Conservation (phyloP, 2,888 invertebrate genomes). For the Oscheius sp. region DNA sequence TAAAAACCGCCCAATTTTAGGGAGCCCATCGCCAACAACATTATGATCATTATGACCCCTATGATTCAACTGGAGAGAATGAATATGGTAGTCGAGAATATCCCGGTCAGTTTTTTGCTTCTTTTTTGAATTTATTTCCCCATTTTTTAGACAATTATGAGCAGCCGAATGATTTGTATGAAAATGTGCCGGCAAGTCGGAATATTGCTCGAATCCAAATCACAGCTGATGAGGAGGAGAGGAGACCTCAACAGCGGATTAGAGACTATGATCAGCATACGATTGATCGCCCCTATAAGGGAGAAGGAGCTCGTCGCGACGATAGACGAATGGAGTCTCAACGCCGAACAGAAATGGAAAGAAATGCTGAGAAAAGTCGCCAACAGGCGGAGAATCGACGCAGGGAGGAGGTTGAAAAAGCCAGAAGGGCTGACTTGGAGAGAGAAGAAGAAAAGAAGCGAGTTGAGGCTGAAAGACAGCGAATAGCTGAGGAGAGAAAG, state of each 20-base stretch:
- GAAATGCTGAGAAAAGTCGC: constrained; percentile 10
- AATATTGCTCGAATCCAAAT: constrained; percentile 40
- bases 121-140: background rate
- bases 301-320: constrained; percentile 1
- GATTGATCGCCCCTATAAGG: constrained; percentile 7
- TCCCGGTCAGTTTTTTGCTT: background rate
- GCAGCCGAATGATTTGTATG: constrained; percentile 37
- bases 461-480: constrained; percentile 17
- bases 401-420: constrained; percentile 3
- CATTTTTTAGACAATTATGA: constrained; percentile 5
- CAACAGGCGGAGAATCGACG: constrained; percentile 11
- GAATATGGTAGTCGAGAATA: constrained; percentile 14
- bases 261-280: constrained; percentile 16
- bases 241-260: background rate
- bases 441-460: constrained; percentile 18
- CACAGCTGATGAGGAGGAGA: constrained; percentile 28
- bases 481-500: constrained; percentile 9
- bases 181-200: constrained; percentile 38
- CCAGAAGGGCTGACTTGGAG: constrained; percentile 14
- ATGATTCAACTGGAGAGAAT: constrained; percentile 4
- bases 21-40: background rate
- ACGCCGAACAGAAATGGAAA: background rate
- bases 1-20: too few species aligned
- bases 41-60: constrained; percentile 19
- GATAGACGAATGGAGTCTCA: constrained; percentile 5